Evolutionary conservation across 2,888 invertebrate genomes (phyloP).

Genomic region (Callyntrura guangdongensis): DNA sequence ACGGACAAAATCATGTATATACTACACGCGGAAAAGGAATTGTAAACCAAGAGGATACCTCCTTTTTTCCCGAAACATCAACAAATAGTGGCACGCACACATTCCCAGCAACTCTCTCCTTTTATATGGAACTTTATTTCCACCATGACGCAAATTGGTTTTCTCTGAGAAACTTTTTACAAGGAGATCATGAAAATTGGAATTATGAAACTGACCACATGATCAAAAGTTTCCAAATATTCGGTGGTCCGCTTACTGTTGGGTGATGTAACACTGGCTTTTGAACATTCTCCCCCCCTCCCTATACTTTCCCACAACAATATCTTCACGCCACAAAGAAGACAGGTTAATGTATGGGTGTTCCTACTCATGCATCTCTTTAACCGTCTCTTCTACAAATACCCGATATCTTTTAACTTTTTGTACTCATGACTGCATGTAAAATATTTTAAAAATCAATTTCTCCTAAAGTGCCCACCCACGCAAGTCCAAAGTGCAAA

Average conservation of each 20-base stretch:
- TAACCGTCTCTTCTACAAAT: background rate
- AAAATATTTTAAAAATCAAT: conserved; percentile 42
- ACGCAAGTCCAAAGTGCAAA: background rate
- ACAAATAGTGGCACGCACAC: background rate
- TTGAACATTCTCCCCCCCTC: background rate
- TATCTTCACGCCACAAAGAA: conserved; percentile 1
- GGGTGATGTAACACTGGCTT: conserved; percentile 25
- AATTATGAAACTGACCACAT: conserved; percentile 75
- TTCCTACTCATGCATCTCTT: background rate
- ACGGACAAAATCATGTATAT: background rate
- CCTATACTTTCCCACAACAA: conserved; percentile 41
- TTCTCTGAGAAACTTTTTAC: conserved; percentile 58
- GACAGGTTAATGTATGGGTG: background rate
- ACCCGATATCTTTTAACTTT: conserved; percentile 1
- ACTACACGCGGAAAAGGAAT: background rate
- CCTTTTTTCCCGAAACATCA: background rate
- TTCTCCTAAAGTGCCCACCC: conserved; percentile 1
- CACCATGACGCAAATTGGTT: conserved; percentile 69
- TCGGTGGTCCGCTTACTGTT: background rate
- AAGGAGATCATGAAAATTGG: conserved; percentile 65
- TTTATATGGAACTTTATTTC: conserved; percentile 47
- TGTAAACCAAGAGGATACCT: background rate
- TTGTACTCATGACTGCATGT: background rate
- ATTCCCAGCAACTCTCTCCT: background rate
- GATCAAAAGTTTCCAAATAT: conserved; percentile 69